phyloP scores from a whole-genome alignment of 37 sponge, comb jelly and placozoan genomes.

The Mnemiopsis leidyi region DNA sequence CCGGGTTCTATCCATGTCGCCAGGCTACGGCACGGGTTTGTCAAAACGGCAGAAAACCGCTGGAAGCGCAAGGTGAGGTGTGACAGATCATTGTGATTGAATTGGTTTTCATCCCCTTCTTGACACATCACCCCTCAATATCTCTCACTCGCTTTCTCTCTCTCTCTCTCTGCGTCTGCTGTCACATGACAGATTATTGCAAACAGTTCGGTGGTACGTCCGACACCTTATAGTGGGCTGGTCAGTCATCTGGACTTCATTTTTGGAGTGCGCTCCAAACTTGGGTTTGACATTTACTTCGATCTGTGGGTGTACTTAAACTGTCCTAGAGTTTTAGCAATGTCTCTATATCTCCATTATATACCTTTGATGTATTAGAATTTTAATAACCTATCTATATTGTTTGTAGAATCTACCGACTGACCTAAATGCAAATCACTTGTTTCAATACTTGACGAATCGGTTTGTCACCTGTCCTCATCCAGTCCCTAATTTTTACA shows the following conservation, averaged over 20 bases:
- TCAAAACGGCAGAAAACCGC: slow-evolving; percentile 13
- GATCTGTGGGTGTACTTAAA: too few relatives aligned
- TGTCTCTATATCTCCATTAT: too few relatives aligned
- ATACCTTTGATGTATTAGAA: too few relatives aligned
- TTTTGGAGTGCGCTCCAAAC: background rate
- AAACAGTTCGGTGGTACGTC: background rate
- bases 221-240: background rate
- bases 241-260: background rate
- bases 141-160: slow-evolving; percentile 17
- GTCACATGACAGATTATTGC: too few relatives aligned
- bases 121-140: background rate
- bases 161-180: slow-evolving; percentile 42
- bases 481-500: too few relatives aligned
- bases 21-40: background rate
- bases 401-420: too few relatives aligned
- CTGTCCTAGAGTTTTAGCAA: too few relatives aligned
- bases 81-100: background rate
- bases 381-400: too few relatives aligned
- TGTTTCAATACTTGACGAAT: too few relatives aligned
- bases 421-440: too few relatives aligned
- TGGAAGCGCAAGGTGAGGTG: background rate
- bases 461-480: too few relatives aligned
- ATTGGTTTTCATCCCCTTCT: slow-evolving; percentile 11
- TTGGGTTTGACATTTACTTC: too few relatives aligned
- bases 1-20: background rate